Evolutionary conservation across 2,113 vertebrate species (phyloP), one percentile per base, ranked within the genome.

Genomic region (Suricata suricatta): DNA sequence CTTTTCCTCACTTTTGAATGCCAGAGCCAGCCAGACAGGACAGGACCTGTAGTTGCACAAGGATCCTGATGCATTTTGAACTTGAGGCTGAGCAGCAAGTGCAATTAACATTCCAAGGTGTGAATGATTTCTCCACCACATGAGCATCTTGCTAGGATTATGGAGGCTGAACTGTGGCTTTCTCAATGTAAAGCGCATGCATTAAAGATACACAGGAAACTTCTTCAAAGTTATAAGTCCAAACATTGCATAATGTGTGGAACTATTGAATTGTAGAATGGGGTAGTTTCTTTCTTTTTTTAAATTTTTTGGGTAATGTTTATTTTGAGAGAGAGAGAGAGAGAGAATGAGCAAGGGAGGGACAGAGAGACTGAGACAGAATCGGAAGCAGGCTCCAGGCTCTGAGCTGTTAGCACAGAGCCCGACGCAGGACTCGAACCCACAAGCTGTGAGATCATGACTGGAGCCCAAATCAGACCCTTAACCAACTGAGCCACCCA

Each of bases 1-100:
- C 83, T 88, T 95, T 52, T 63, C 84, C 31, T 93, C 84, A 54
- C 72, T 96, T 95, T 94, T 44, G 12, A 82, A 93, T 64, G 66
- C 79, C 69, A 63, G 74, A 92, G 81, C 33, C 90, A 87, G 64
- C 60, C 41, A 2, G 88, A 38, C 85, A 88, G 68, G 93, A 83
- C 1, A 27, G 60, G 91, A 57, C 31, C 0, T 23, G 29, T 27
- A 5, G 7, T 74, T 87, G 5, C 6, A 17, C 74, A 29, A 68
- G 0, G 31, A 16, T 8, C 60, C 92, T 16, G 4, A 60, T 0
- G 23, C 2, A 8, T 10, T 29, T 47, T 4, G 41, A 66, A 81
- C 27, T 88, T 10, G 6, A 12, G 17, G 96, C 92, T 68, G 33
- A 66, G 54, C 17, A 89, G 47, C 71, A 74, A 91, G 41, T 35